Evolutionary conservation across 2,113 vertebrate genomes (phyloP).

Genomic region (Rostratula benghalensis): DNA sequence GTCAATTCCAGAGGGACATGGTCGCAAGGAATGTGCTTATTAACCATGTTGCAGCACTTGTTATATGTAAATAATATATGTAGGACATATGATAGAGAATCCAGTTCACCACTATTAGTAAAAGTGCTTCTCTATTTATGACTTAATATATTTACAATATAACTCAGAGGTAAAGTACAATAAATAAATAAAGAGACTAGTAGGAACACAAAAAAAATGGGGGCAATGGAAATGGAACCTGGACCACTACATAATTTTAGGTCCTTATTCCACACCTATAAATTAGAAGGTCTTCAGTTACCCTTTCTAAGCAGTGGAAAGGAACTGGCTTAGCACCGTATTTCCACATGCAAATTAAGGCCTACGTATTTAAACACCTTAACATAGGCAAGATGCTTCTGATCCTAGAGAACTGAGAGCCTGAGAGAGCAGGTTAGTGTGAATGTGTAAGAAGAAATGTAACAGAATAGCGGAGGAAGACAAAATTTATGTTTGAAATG

Average conservation of each 20-base stretch:
- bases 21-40: neutral
- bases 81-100: neutral
- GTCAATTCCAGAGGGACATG: neutral
- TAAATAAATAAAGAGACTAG: neutral
- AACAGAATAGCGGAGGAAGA: conserved; percentile 8
- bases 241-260: neutral
- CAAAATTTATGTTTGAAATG: conserved; percentile 7
- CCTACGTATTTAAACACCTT: neutral
- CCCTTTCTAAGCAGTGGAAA: neutral
- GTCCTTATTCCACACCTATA: neutral
- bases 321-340: neutral
- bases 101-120: neutral
- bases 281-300: neutral
- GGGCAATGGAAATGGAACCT: neutral
- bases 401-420: neutral
- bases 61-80: neutral
- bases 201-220: neutral
- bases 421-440: neutral
- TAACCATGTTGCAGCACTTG: neutral
- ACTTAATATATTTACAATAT: neutral
- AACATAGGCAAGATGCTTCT: neutral
- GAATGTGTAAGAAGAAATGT: conserved; percentile 1
- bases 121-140: neutral
- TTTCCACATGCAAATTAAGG: neutral
- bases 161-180: neutral